These are phyloP conservation scores for Achlya flavicornis DNA, from an alignment of 2,888 invertebrate genomes.

Conservation along the genomic window DNA sequence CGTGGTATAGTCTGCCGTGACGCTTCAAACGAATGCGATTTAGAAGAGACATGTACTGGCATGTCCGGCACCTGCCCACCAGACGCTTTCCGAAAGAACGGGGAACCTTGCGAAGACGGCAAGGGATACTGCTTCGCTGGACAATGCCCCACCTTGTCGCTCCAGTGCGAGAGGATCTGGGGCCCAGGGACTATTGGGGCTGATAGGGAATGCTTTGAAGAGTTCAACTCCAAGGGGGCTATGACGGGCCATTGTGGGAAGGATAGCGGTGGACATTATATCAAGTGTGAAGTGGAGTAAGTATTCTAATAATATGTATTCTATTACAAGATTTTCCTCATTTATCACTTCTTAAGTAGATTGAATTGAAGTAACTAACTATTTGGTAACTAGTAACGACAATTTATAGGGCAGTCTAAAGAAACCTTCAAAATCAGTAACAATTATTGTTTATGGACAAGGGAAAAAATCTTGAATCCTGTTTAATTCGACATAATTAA, in stretches of 20 bases:
- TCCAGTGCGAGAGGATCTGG: slow-evolving; percentile 97
- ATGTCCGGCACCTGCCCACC: slow-evolving; percentile 94
- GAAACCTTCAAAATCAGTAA: too few relatives aligned
- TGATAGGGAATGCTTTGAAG: slow-evolving; percentile 95
- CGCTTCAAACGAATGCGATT: slow-evolving; percentile 95
- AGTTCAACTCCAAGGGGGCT: slow-evolving; percentile 97
- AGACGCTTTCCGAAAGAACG: slow-evolving; percentile 96
- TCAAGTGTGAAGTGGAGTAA: slow-evolving; percentile 94
- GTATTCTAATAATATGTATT: slow-evolving; percentile 55
- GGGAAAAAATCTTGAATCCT: too few relatives aligned
- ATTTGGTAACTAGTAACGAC: too few relatives aligned
- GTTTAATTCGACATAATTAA: too few relatives aligned
- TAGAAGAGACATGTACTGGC: slow-evolving; percentile 97
- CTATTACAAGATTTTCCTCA: too few relatives aligned
- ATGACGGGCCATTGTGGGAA: slow-evolving; percentile 98
- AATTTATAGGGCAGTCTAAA: too few relatives aligned
- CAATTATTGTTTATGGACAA: too few relatives aligned
- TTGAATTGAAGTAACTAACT: neutral
- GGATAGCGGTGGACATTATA: slow-evolving; percentile 88
- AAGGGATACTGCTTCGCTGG: slow-evolving; percentile 96
- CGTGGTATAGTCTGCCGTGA: slow-evolving; percentile 93
- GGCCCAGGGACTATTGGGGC: slow-evolving; percentile 93
- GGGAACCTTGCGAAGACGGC: slow-evolving; percentile 90
- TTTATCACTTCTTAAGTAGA: neutral
- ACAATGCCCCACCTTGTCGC: slow-evolving; percentile 92